Evolutionary conservation across 2,888 invertebrate species (phyloP).

Genomic region (Nephrotoma flavescens): DNA sequence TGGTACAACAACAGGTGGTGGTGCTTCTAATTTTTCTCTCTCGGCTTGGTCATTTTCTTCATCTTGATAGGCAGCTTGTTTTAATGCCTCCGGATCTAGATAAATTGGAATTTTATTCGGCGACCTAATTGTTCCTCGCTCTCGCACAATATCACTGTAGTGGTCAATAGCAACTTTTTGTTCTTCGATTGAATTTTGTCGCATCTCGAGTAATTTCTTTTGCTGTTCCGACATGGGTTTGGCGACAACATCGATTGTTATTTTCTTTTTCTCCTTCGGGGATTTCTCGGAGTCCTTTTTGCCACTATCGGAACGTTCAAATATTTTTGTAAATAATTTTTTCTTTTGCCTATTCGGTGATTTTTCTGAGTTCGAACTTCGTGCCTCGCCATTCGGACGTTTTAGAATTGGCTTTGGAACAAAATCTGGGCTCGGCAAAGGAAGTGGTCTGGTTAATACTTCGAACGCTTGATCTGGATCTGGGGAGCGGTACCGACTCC

Average conservation of each 20-base stretch:
- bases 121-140: conserved; percentile 38
- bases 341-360: conserved; percentile 11
- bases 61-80: conserved; percentile 35
- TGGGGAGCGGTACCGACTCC: conserved; percentile 21
- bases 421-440: conserved; percentile 54
- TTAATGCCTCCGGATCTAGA: conserved; percentile 45
- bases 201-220: conserved; percentile 19
- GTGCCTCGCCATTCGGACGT: conserved; percentile 33
- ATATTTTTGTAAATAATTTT: conserved; percentile 19
- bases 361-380: conserved; percentile 14
- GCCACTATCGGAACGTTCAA: conserved; percentile 10
- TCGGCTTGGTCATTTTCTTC: neutral
- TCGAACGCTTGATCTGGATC: conserved; percentile 41
- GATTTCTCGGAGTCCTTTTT: conserved; percentile 10
- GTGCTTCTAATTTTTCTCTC: too few species aligned
- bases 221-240: conserved; percentile 19
- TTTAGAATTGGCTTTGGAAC: conserved; percentile 70
- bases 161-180: conserved; percentile 59
- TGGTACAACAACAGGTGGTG: neutral
- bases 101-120: conserved; percentile 36
- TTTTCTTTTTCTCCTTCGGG: neutral
- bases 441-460: conserved; percentile 41
- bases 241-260: conserved; percentile 10
- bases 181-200: conserved; percentile 37
- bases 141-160: conserved; percentile 65